These are phyloP conservation scores for Caenorhabditis afra DNA, from an alignment of 2,888 invertebrate species.

Conservation along the genomic window DNA sequence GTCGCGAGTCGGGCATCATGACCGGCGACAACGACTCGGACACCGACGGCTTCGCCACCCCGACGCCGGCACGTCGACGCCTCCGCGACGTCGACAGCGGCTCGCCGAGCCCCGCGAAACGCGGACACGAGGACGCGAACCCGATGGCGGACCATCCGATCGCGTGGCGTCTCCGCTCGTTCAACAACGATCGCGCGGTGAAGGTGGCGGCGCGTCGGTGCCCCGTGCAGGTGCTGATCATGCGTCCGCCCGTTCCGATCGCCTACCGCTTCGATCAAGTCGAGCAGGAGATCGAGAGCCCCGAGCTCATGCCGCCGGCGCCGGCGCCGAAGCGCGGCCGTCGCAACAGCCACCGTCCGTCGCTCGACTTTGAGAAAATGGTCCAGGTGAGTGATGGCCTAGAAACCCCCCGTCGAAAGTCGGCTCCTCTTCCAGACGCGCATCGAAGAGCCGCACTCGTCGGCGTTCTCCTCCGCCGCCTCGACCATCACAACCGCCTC, in stretches of 20 bases:
- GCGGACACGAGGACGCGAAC: conserved; percentile 38
- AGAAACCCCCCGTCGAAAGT: neutral
- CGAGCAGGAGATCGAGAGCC: conserved; percentile 25
- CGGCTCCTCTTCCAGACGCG: conserved; percentile 31
- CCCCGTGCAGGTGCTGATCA: conserved; percentile 55
- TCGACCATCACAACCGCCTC: neutral
- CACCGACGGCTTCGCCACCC: conserved; percentile 48
- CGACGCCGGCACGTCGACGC: conserved; percentile 52
- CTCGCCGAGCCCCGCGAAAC: conserved; percentile 39
- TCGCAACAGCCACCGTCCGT: conserved; percentile 60
- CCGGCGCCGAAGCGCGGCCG: conserved; percentile 56
- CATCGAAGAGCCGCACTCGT: conserved; percentile 42
- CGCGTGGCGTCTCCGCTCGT: conserved; percentile 57
- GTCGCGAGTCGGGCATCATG: conserved; percentile 66
- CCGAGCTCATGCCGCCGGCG: conserved; percentile 40
- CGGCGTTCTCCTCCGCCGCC: neutral
- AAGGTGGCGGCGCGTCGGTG: conserved; percentile 55
- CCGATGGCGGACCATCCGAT: conserved; percentile 58
- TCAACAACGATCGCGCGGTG: conserved; percentile 52
- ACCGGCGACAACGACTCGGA: conserved; percentile 64
- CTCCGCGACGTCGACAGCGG: conserved; percentile 33
- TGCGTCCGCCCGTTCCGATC: conserved; percentile 36
- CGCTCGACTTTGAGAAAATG: conserved; percentile 70
- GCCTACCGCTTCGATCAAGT: conserved; percentile 37
- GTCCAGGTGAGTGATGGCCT: conserved; percentile 42